phyloP scores from a whole-genome alignment of 1,140 invertebrate genomes.

The Drosophila nasuta region DNA sequence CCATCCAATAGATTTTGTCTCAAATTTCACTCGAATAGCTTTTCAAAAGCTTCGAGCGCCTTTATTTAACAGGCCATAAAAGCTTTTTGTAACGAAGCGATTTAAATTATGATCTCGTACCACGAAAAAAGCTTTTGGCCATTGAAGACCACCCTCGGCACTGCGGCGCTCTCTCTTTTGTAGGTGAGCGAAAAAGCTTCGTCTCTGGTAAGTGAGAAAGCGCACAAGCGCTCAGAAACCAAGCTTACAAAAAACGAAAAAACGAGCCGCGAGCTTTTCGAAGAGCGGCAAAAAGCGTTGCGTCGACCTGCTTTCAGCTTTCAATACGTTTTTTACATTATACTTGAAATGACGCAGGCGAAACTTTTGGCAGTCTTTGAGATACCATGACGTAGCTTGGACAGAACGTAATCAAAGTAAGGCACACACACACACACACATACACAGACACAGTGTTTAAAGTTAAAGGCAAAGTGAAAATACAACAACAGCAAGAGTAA shows the following conservation, averaged over 20 bases:
- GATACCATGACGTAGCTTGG: conserved; percentile 64
- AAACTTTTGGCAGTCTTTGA: conserved; percentile 64
- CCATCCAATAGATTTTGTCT: neutral
- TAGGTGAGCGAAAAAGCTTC: conserved; percentile 9
- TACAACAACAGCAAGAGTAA: neutral
- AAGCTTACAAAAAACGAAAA: conserved; percentile 32
- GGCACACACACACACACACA: neutral
- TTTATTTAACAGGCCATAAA: conserved; percentile 5
- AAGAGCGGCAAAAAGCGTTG: conserved; percentile 43
- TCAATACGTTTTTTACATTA: conserved; percentile 49
- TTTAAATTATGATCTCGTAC: conserved; percentile 33
- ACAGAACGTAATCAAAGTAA: conserved; percentile 55
- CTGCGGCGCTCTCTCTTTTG: conserved; percentile 1
- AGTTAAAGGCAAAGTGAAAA: conserved; percentile 15
- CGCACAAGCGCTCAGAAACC: conserved; percentile 28
- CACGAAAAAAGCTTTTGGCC: conserved; percentile 6
- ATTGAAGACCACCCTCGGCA: conserved; percentile 33
- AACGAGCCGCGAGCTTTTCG: conserved; percentile 26
- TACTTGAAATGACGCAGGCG: conserved; percentile 46
- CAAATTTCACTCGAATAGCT: conserved; percentile 3
- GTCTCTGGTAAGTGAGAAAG: conserved; percentile 11
- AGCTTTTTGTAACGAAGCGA: conserved; percentile 30
- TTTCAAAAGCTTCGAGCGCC: conserved; percentile 25
- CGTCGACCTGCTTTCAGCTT: conserved; percentile 29
- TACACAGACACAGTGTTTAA: neutral